Percentiles rank a stretch among this genome's conserved stretches.
Evolutionary conservation across 2,113 vertebrate species (phyloP).

Genomic region (Thomomys bottae): DNA sequence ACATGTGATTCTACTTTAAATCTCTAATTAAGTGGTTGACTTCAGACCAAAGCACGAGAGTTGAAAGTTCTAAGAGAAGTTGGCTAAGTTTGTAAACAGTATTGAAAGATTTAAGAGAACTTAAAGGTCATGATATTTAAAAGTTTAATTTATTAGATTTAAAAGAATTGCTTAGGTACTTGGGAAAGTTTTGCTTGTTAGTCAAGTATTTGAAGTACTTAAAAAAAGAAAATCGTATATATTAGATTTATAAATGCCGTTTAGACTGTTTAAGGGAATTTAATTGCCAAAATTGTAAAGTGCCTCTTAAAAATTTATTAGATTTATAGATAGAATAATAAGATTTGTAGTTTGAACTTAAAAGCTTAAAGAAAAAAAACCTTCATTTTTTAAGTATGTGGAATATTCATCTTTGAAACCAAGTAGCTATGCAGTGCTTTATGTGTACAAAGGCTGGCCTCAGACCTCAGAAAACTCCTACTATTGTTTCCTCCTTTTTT

Average conservation of each 20-base stretch:
- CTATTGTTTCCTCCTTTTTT: constrained; percentile 32
- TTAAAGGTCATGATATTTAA: constrained; percentile 69
- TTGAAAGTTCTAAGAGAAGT: constrained; percentile 53
- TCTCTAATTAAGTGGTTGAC: constrained; percentile 68
- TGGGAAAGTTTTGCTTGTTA: constrained; percentile 77
- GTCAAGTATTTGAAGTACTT: constrained; percentile 73
- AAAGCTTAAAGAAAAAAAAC: constrained; percentile 62
- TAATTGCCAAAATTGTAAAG: constrained; percentile 81
- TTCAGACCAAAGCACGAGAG: constrained; percentile 59
- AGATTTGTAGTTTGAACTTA: constrained; percentile 76
- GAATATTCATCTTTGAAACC: constrained; percentile 71
- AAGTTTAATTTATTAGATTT: constrained; percentile 77
- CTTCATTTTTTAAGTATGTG: constrained; percentile 57
- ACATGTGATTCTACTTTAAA: constrained; percentile 69
- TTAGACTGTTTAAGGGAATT: constrained; percentile 69
- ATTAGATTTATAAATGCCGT: constrained; percentile 71
- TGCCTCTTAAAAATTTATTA: constrained; percentile 76
- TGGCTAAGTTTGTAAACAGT: constrained; percentile 71
- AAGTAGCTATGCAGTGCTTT: constrained; percentile 54
- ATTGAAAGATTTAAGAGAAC: constrained; percentile 72
- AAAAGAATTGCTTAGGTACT: constrained; percentile 72
- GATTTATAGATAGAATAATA: constrained; percentile 78
- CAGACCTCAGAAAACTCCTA: constrained; percentile 8
- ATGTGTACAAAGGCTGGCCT: constrained; percentile 11
- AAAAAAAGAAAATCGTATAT: constrained; percentile 70